These are phyloP conservation scores for Hesperophylax magnus DNA, from an alignment of 1,140 invertebrate genomes.

Conservation along the genomic window DNA sequence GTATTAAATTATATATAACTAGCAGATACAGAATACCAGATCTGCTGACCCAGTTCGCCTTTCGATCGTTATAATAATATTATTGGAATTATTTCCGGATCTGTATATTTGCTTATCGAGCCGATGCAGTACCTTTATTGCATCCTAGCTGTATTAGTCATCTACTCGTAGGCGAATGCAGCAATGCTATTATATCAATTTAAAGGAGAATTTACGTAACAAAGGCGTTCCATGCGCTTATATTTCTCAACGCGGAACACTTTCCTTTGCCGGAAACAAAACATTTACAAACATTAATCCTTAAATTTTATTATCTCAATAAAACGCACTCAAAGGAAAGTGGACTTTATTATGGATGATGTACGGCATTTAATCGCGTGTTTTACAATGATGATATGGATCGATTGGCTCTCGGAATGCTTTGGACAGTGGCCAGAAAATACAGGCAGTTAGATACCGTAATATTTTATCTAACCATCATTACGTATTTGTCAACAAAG, in stretches of 20 bases:
- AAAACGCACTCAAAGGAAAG: not conserved
- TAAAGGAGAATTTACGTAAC: constrained; percentile 20
- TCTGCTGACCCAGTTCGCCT: too few relatives aligned
- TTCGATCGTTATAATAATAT: too few relatives aligned
- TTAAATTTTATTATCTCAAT: not conserved
- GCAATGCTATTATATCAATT: not conserved
- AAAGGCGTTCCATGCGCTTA: constrained; percentile 24
- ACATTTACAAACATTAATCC: not conserved
- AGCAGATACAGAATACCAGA: too few relatives aligned
- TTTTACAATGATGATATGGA: not conserved
- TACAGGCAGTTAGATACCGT: not conserved
- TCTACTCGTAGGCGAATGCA: not conserved
- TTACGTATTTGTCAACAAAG: not conserved
- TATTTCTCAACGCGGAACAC: constrained; percentile 31
- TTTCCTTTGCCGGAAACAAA: constrained; percentile 19
- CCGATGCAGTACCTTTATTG: not conserved
- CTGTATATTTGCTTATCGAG: constrained; percentile 11
- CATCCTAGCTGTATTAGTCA: not conserved
- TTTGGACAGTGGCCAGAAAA: not conserved
- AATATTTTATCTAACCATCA: not conserved
- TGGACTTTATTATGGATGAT: not conserved
- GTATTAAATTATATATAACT: too few relatives aligned
- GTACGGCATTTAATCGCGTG: not conserved
- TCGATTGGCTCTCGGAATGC: not conserved
- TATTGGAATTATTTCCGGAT: not conserved